A percentile compares a stretch with the other conserved stretches of the same genome.
These are phyloP conservation scores for Cecidostiba fungosa DNA, from an alignment of 2,888 invertebrate genomes.

Conservation along the genomic window DNA sequence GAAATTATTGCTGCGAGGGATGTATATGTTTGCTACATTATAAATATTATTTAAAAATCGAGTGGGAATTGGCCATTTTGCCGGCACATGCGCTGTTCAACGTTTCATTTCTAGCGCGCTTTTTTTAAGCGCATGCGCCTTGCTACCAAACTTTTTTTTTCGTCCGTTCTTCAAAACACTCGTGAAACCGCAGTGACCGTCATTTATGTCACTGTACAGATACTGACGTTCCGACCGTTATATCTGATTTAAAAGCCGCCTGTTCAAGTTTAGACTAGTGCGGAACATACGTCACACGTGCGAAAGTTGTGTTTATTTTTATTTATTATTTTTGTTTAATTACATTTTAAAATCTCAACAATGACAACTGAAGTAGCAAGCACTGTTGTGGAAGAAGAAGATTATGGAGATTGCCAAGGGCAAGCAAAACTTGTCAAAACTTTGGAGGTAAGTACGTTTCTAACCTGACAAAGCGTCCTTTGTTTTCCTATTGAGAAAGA, in stretches of 20 bases:
- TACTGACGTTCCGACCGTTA: not conserved
- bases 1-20: not conserved
- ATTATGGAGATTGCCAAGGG: conserved; percentile 70
- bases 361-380: conserved; percentile 70
- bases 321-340: not conserved
- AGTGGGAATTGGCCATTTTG: not conserved
- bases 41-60: not conserved
- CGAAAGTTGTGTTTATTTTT: not conserved
- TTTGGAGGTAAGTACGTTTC: conserved; percentile 70
- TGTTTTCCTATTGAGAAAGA: not conserved
- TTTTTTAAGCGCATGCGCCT: not conserved
- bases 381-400: conserved; percentile 70
- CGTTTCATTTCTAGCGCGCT: not conserved
- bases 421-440: conserved; percentile 74
- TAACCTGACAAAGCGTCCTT: not conserved
- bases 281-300: not conserved
- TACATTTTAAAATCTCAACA: conserved; percentile 28
- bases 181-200: no score
- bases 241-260: no score
- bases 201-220: no score
- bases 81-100: not conserved
- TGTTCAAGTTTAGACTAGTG: no score
- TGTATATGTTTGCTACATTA: not conserved
- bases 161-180: no score
- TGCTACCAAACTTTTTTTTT: not conserved